These are phyloP conservation scores for Callospermophilus lateralis DNA, from an alignment of 2,113 vertebrate species.

Conservation along the genomic window DNA sequence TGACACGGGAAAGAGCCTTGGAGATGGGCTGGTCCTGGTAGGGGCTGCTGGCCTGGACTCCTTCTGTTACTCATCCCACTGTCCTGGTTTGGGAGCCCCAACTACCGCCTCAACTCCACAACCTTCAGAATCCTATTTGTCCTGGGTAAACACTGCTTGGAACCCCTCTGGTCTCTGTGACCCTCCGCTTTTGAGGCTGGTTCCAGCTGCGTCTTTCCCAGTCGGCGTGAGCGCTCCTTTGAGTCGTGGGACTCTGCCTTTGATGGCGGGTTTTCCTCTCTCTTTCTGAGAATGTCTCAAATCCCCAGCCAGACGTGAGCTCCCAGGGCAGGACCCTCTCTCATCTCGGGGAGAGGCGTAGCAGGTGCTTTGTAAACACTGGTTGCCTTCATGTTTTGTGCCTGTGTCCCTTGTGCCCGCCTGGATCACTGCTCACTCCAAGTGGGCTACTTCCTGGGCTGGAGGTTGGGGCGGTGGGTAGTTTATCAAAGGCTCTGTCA, in stretches of 20 bases:
- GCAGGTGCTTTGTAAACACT: background rate
- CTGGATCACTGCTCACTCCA: background rate
- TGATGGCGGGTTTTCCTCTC: background rate
- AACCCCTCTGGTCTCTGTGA: fast-evolving
- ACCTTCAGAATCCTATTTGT: background rate
- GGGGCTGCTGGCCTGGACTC: background rate
- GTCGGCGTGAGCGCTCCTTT: background rate
- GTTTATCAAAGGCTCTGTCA: background rate
- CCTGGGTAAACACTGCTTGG: background rate
- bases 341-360: background rate
- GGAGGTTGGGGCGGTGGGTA: background rate
- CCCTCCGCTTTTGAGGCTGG: background rate
- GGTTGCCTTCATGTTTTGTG: background rate
- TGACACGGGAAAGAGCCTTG: background rate
- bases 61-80: background rate
- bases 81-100: background rate
- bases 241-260: background rate
- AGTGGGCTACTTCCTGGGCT: background rate
- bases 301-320: background rate
- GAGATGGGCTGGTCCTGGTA: background rate
- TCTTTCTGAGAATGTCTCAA: conserved; percentile 13
- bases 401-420: background rate
- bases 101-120: background rate
- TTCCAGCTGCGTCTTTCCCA: background rate
- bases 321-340: background rate